phyloP scores from a whole-genome alignment of 2,113 vertebrate genomes.

The Gracilinanus agilis region DNA sequence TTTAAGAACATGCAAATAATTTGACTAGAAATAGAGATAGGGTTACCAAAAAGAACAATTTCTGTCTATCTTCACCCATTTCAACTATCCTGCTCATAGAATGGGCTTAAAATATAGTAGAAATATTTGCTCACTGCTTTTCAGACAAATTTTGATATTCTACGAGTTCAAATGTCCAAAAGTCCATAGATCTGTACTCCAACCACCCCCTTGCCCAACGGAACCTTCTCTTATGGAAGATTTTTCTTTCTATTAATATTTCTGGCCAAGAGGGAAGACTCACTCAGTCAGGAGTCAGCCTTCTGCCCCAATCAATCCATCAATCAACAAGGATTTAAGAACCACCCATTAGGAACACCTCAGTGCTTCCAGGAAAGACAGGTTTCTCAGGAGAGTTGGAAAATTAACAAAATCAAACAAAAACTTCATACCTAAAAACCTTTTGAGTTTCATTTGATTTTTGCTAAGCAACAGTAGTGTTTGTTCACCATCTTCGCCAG shows the following conservation, averaged over 20 bases:
- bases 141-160: background rate
- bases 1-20: background rate
- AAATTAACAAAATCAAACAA: slow-evolving; percentile 17
- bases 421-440: slow-evolving; percentile 20
- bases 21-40: background rate
- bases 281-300: background rate
- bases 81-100: background rate
- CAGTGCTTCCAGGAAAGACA: background rate
- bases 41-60: background rate
- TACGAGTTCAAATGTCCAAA: background rate
- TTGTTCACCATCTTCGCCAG: slow-evolving; percentile 69
- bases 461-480: slow-evolving; percentile 68
- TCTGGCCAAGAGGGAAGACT: background rate
- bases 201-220: background rate
- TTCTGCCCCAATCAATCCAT: background rate
- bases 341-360: background rate
- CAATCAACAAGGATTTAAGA: background rate
- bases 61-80: background rate
- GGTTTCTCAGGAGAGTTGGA: background rate
- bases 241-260: background rate
- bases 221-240: no score
- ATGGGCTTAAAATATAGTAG: background rate
- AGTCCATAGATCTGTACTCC: background rate
- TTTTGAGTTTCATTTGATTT: slow-evolving; percentile 39
- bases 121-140: background rate